Conservation (phyloP, 2,888 invertebrate genomes). For the Podabrus alpinus region DNA sequence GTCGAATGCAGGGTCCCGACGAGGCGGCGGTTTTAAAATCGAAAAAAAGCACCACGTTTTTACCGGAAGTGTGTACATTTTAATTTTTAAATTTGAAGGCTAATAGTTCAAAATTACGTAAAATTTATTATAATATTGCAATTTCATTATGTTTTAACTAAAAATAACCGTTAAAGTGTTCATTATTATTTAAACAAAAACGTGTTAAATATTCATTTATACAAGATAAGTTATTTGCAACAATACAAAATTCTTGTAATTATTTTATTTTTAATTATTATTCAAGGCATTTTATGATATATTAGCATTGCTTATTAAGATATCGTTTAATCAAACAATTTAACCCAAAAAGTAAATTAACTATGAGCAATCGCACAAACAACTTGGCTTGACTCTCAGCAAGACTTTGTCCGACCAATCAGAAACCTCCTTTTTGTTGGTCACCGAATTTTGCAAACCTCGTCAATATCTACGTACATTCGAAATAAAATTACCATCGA, state of each 20-base stretch:
- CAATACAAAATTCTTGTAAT: not conserved
- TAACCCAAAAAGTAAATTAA: not conserved
- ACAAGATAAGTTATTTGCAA: not conserved
- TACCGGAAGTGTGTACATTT: not conserved
- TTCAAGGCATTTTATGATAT: not conserved
- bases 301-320: not conserved
- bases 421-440: too few relatives aligned
- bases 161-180: not conserved
- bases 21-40: slow-evolving; percentile 15
- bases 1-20: slow-evolving; percentile 9
- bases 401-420: not conserved
- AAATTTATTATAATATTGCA: not conserved
- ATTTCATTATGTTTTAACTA: not conserved
- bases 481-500: not conserved
- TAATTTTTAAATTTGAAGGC: not conserved
- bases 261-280: not conserved
- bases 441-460: not conserved
- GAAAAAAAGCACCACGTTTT: not conserved
- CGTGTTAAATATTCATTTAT: not conserved
- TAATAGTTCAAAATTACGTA: not conserved
- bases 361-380: not conserved
- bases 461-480: not conserved
- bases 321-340: not conserved
- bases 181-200: not conserved
- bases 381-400: not conserved